Evolutionary conservation across 2,797 vertebrate genomes (phyloP), one percentile per base, ranked within the genome.

Genomic region (Setipinna tenuifilis): DNA sequence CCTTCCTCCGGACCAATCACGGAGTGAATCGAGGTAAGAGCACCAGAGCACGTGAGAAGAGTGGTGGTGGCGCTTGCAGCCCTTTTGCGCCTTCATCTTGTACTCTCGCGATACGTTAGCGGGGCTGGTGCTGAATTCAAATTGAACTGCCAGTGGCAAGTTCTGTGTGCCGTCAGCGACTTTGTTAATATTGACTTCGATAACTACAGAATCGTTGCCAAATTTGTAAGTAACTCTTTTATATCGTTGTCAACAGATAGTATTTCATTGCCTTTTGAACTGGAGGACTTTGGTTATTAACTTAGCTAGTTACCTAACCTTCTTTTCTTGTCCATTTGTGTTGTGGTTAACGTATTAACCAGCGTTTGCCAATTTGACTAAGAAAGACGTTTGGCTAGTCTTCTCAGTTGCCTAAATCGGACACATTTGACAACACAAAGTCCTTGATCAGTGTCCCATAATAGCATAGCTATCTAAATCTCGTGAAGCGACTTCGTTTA

Each of bases 81-180:
- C 35, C 2, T 41, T 41, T 41, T 28, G 62, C 65, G 31, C 65
- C 3, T 62, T 16, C 0, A 50, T 68, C 11, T 35, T n/a, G n/a
- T n/a, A n/a, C n/a, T 84, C 83, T 87, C 87, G 87, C 85, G 87
- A 85, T 23, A 83, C 61, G 35, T 68, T 85, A 14, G 4, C n/a
- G 58, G 65, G 82, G 54, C 83, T 31, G 84, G 85, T 86, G 81
- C 85, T 82, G 87, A 88, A 88, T 88, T 88, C 83, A 88, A 88
- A 88, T 85, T 48, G 68, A 83, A 61, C 61, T 4, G 28, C 65
- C 17, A 71, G 57, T 83, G 12, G 28, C 65, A 31, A 71, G 57
- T 83, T 9, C 35, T 85, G 71, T 17, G 25, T 57, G 35, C 61
- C 21, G 11, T 44, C 41, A 2, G 21, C 46, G 46, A 19, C 14